Conservation (phyloP, 2,888 invertebrate species). For the Helicoverpa assulta region DNA sequence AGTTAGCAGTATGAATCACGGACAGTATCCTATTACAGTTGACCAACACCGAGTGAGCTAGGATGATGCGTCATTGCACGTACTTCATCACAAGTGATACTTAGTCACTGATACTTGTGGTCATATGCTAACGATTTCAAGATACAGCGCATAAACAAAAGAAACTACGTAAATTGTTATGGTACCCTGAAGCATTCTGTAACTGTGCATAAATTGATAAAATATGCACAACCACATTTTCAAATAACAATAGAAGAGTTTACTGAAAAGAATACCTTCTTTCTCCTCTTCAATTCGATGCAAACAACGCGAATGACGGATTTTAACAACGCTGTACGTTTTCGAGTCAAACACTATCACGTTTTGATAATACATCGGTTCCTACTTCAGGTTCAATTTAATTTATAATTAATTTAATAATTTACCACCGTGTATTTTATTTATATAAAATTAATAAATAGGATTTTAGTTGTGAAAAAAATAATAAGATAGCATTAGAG, state of each 20-base stretch:
- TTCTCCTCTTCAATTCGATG: constrained; percentile 83
- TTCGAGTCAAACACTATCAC: constrained; percentile 78
- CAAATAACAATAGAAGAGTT: constrained; percentile 7
- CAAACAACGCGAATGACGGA: constrained; percentile 81
- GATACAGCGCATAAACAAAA: constrained; percentile 28
- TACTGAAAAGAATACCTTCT: constrained; percentile 70
- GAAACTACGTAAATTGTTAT: constrained; percentile 11
- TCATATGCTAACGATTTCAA: constrained; percentile 32
- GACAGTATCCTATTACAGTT: constrained; percentile 78
- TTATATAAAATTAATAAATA: constrained; percentile 9
- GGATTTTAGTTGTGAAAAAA: background rate
- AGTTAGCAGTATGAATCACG: constrained; percentile 75
- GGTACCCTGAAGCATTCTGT: constrained; percentile 7
- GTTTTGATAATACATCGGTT: constrained; percentile 78
- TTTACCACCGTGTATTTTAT: constrained; percentile 41
- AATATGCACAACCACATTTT: constrained; percentile 9
- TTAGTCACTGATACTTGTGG: constrained; percentile 66
- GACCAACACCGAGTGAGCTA: constrained; percentile 79
- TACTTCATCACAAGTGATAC: constrained; percentile 70
- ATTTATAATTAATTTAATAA: too few species aligned
- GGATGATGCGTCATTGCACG: constrained; percentile 76
- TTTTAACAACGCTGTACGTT: constrained; percentile 81
- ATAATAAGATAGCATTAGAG: constrained; percentile 9
- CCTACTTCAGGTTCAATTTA: background rate
- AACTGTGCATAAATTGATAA: background rate